Conservation (phyloP, 2,113 vertebrate species). For the Psilopsiagon aurifrons region DNA sequence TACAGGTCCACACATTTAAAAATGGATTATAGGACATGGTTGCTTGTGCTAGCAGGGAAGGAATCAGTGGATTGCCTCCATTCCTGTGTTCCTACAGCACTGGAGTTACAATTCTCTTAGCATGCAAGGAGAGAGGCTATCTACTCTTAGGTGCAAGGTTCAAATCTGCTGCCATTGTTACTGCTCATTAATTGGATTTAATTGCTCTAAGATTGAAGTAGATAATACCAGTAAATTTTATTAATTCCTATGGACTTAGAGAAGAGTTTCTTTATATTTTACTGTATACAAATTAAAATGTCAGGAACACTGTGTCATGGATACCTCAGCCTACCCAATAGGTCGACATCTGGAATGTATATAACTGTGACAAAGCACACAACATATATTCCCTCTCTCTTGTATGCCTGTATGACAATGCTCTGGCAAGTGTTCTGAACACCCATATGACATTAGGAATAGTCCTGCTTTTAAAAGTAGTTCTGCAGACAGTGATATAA, state of each 20-base stretch:
- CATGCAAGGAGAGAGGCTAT: background rate
- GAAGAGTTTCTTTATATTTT: background rate
- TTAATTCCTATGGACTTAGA: background rate
- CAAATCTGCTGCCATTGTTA: background rate
- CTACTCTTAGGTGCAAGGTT: background rate
- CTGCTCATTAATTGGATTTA: slow-evolving; percentile 29
- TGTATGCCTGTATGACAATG: background rate
- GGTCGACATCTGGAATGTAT: background rate
- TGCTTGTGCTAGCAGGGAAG: background rate
- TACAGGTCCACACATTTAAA: background rate
- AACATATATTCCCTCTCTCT: background rate
- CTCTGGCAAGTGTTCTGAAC: background rate
- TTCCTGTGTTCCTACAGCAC: background rate
- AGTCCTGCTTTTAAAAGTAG: background rate
- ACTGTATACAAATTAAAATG: background rate
- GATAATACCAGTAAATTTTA: slow-evolving; percentile 4
- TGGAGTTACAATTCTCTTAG: background rate
- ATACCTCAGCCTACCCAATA: background rate
- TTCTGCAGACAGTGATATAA: background rate
- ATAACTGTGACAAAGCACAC: background rate
- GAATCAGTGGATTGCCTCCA: background rate
- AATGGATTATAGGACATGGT: background rate
- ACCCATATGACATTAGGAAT: background rate
- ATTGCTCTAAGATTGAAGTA: background rate
- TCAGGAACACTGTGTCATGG: background rate